Evolutionary conservation across 2,797 vertebrate species (phyloP).

Genomic region (Enteromius treurensis): DNA sequence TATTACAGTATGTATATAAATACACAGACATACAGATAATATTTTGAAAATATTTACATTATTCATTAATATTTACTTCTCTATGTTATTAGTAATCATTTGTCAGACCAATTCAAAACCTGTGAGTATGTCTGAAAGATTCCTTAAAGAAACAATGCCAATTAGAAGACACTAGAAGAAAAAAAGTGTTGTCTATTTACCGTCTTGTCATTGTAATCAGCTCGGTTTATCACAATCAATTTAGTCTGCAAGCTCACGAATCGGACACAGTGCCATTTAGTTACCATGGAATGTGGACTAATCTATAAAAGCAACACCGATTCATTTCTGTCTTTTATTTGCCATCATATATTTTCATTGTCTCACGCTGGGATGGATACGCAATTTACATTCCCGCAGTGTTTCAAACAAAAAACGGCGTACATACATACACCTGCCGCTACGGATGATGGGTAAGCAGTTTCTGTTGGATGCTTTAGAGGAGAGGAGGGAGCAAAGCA

Average conservation of each 20-base stretch:
- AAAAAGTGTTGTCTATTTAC: not conserved
- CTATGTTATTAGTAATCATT: too few species aligned
- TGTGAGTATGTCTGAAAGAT: not conserved
- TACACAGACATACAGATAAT: too few species aligned
- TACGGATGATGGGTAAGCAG: constrained; percentile 6
- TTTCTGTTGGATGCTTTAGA: constrained; percentile 4
- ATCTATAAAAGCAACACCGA: not conserved
- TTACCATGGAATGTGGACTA: not conserved
- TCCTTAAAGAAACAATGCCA: too few species aligned
- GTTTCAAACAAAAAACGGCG: not conserved
- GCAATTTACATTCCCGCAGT: not conserved
- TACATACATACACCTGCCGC: not conserved
- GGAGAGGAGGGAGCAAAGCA: not conserved
- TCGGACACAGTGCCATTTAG: not conserved
- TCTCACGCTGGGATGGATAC: too few species aligned
- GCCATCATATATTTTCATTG: not conserved
- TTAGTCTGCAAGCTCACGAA: not conserved
- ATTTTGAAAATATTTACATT: too few species aligned
- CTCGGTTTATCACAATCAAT: not conserved
- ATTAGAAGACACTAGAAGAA: not conserved
- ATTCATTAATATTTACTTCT: too few species aligned
- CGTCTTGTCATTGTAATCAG: not conserved
- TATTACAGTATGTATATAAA: too few species aligned
- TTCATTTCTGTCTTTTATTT: constrained; percentile 6
- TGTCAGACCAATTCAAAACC: too few species aligned